A percentile compares a stretch with the other conserved stretches of the same genome.
phyloP scores from a whole-genome alignment of 1,140 invertebrate species.

The Leptinotarsa texana region DNA sequence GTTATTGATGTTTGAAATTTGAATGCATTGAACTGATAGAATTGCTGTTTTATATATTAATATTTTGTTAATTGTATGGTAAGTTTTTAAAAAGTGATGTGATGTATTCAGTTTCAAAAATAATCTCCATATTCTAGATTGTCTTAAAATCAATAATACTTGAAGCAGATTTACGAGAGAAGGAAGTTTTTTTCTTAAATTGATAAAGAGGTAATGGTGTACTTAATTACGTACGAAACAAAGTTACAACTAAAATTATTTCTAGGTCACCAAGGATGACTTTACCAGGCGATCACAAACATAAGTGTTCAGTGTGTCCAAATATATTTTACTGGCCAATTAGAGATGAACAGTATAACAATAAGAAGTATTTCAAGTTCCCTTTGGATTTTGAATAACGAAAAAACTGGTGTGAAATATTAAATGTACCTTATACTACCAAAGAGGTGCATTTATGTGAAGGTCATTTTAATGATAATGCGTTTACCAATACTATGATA shows the following conservation, averaged over 20 bases:
- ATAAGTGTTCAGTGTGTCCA: background rate
- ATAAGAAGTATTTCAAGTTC: background rate
- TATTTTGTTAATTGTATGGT: no score
- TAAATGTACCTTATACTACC: no score
- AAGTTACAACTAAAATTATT: background rate
- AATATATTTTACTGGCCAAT: conserved; percentile 1
- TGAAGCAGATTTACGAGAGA: background rate
- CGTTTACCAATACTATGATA: no score
- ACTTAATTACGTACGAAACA: background rate
- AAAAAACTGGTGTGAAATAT: no score
- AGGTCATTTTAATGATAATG: no score
- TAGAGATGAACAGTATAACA: conserved; percentile 2
- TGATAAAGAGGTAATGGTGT: conserved; percentile 3
- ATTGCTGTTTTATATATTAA: no score
- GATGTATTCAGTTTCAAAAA: background rate
- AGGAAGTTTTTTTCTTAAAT: conserved; percentile 1
- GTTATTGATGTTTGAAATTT: no score
- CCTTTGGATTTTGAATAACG: no score
- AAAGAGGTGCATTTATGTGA: no score
- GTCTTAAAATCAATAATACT: background rate
- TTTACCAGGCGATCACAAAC: background rate
- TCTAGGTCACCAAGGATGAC: background rate
- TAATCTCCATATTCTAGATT: background rate
- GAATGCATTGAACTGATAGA: no score
- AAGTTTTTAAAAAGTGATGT: background rate